A percentile compares a stretch with the other conserved stretches of the same genome.
phyloP scores from a whole-genome alignment of 2,113 vertebrate genomes.

The Engraulis encrasicolus region DNA sequence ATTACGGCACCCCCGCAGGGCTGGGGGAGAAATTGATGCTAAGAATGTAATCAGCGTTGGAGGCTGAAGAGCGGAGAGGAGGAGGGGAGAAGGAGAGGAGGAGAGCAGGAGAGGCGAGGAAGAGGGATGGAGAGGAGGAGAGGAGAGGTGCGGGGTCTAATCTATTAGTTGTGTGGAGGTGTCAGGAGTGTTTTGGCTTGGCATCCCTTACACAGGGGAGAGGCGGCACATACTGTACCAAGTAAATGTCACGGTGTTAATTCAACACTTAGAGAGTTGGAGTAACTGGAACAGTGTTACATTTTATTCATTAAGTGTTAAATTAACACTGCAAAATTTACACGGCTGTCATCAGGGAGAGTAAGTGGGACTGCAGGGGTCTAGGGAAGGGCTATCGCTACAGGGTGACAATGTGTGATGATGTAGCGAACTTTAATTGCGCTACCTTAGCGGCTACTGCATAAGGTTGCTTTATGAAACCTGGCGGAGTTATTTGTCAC shows the following conservation, averaged over 20 bases:
- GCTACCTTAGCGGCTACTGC: background rate
- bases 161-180: constrained; percentile 55
- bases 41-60: constrained; percentile 66
- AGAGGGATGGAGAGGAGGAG: no score
- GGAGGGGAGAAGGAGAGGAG: no score
- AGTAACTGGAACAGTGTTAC: no score
- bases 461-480: background rate
- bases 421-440: background rate
- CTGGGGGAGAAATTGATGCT: constrained; percentile 42
- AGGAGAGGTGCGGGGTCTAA: no score
- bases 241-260: no score
- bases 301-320: no score
- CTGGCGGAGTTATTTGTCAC: background rate
- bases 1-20: constrained; percentile 32
- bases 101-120: no score
- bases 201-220: background rate
- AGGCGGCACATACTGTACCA: background rate
- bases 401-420: background rate
- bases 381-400: background rate
- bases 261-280: no score
- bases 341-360: background rate
- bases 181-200: constrained; percentile 18
- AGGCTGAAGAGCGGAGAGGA: no score
- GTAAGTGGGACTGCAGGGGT: background rate
- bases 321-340: no score